A percentile compares a stretch with the other conserved stretches of the same genome.
Conservation (phyloP, 2,888 invertebrate genomes). For the Ephialtes manifestator region DNA sequence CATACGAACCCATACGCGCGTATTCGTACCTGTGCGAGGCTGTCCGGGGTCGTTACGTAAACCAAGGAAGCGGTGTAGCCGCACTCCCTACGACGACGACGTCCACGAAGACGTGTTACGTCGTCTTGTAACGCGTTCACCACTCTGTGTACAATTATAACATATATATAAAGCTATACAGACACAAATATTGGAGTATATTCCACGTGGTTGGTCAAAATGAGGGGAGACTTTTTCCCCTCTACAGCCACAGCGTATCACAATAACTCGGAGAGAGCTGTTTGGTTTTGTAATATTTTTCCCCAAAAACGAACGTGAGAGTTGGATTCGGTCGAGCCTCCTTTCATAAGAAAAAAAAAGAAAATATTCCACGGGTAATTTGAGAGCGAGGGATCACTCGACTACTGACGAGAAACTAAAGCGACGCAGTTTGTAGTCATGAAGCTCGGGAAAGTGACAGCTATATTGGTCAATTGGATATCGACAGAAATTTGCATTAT, state of each 20-base stretch:
- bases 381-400: neutral
- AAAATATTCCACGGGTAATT: conserved; percentile 1
- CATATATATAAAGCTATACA: too few relatives aligned
- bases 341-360: neutral
- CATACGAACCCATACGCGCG: conserved; percentile 17
- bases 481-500: conserved; percentile 20
- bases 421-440: neutral
- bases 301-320: conserved; percentile 25
- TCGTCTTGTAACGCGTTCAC: conserved; percentile 60
- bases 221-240: neutral
- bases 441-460: neutral
- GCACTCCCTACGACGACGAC: conserved; percentile 71
- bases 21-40: conserved; percentile 35
- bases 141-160: neutral
- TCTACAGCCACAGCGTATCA: neutral
- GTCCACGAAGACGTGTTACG: conserved; percentile 65
- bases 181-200: neutral
- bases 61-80: conserved; percentile 79
- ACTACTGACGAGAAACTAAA: neutral
- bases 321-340: neutral
- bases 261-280: conserved; percentile 28
- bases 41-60: conserved; percentile 78
- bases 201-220: conserved; percentile 47
- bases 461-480: neutral
- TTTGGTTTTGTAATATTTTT: conserved; percentile 56